These are phyloP conservation scores for Lagodon rhomboides DNA, from an alignment of 2,797 vertebrate genomes.

Conservation along the genomic window DNA sequence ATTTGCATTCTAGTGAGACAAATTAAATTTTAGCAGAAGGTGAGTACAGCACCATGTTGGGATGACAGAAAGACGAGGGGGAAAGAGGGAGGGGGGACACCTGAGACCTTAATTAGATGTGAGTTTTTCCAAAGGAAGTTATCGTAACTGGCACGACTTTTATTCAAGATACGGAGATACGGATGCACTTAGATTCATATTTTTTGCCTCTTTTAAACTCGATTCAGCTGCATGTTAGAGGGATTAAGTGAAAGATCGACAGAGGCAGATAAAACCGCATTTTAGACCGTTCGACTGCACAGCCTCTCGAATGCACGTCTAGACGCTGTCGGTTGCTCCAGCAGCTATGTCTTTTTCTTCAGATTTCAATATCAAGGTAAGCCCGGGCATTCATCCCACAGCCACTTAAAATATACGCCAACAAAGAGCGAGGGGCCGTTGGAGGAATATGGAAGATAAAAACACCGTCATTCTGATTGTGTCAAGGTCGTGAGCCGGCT, in stretches of 20 bases:
- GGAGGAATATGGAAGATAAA: slow-evolving; percentile 36
- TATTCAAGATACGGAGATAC: slow-evolving; percentile 29
- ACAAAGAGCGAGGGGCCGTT: slow-evolving; percentile 29
- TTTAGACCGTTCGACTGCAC: neutral
- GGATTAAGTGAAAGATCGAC: slow-evolving; percentile 23
- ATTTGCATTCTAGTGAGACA: slow-evolving; percentile 83
- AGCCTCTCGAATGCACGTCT: slow-evolving; percentile 1
- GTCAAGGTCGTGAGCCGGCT: slow-evolving; percentile 34
- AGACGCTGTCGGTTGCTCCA: slow-evolving; percentile 4
- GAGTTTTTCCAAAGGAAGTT: slow-evolving; percentile 28
- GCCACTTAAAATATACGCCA: slow-evolving; percentile 16
- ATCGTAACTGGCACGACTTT: slow-evolving; percentile 17
- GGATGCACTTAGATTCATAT: slow-evolving; percentile 25
- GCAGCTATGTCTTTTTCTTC: slow-evolving; percentile 5
- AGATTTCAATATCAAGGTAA: slow-evolving; percentile 23
- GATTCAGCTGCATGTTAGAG: slow-evolving; percentile 13
- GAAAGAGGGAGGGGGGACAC: slow-evolving; percentile 14
- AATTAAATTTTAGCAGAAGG: slow-evolving; percentile 78
- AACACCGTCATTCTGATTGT: slow-evolving; percentile 22
- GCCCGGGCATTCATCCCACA: slow-evolving; percentile 15
- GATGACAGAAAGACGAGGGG: slow-evolving; percentile 61
- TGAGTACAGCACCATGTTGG: slow-evolving; percentile 62
- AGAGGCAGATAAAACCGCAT: neutral
- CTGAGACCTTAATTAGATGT: slow-evolving; percentile 36
- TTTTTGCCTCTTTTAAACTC: neutral